Evolutionary conservation across 2,797 vertebrate species (phyloP).

Genomic region (Gymnocypris eckloni): DNA sequence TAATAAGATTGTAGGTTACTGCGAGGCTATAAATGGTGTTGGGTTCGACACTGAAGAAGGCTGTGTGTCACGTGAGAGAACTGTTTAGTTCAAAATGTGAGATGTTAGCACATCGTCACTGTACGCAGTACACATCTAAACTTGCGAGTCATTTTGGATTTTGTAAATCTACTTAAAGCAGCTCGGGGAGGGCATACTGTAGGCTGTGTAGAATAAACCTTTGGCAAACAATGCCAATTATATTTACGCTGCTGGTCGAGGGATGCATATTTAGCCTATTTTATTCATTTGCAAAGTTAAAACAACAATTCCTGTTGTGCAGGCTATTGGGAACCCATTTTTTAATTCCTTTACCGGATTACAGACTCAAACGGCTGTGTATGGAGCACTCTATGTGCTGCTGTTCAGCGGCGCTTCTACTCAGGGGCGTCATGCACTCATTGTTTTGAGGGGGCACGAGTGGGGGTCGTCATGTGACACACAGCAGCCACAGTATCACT

Average conservation of each 20-base stretch:
- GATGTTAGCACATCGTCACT: neutral
- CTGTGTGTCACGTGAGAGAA: constrained; percentile 58
- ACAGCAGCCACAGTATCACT: too few species aligned
- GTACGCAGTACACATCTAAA: neutral
- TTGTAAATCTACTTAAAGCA: neutral
- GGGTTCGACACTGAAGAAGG: constrained; percentile 69
- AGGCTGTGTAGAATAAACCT: neutral
- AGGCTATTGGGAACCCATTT: neutral
- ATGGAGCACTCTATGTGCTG: neutral
- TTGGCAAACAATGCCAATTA: neutral
- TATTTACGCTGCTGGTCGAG: neutral
- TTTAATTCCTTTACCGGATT: neutral
- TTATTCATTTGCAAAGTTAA: neutral
- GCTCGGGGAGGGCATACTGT: neutral
- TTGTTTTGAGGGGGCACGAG: too few species aligned
- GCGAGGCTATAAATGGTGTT: constrained; percentile 79
- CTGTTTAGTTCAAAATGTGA: constrained; percentile 25
- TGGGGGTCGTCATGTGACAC: too few species aligned
- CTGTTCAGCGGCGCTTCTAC: neutral
- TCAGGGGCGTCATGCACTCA: too few species aligned
- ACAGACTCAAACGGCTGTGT: neutral
- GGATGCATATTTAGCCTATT: neutral
- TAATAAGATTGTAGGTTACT: constrained; percentile 82
- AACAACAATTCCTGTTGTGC: neutral
- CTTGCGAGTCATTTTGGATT: neutral